phyloP scores from a whole-genome alignment of 1,140 invertebrate species.

The Zaprionus inermis region DNA sequence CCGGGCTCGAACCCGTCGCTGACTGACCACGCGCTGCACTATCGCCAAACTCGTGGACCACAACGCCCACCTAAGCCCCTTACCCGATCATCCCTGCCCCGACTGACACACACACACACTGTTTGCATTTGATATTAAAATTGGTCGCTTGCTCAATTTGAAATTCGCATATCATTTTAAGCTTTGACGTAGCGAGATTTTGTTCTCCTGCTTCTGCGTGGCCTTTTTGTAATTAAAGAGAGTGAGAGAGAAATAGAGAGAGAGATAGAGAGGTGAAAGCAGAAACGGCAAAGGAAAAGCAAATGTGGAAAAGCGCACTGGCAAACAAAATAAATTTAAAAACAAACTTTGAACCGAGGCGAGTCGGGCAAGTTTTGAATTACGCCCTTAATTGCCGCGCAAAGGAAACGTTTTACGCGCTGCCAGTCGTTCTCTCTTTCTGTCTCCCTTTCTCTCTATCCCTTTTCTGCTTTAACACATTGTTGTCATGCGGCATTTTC shows the following conservation, averaged over 20 bases:
- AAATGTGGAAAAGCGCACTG: not conserved
- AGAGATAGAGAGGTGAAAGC: not conserved
- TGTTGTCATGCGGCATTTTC: conserved; percentile 17
- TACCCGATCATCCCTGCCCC: not conserved
- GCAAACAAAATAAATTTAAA: not conserved
- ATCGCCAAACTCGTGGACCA: not conserved
- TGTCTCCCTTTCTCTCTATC: not conserved
- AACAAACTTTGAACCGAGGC: not conserved
- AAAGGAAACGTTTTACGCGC: not conserved
- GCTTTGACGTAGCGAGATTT: conserved; percentile 8
- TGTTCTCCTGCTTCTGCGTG: not conserved
- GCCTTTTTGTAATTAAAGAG: not conserved
- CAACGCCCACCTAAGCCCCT: not conserved
- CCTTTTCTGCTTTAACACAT: not conserved
- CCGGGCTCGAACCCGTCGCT: no score
- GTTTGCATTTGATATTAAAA: conserved; percentile 44
- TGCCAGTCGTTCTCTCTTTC: no score
- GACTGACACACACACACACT: not conserved
- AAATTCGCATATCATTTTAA: conserved; percentile 27
- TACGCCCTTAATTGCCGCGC: not conserved
- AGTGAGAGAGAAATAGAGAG: not conserved
- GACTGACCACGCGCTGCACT: conserved; percentile 9
- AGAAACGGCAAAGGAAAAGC: not conserved
- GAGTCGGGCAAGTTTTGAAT: not conserved
- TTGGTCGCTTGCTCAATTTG: conserved; percentile 35